Percentiles rank a stretch among this genome's conserved stretches.
These are phyloP conservation scores for Clarias magur DNA, from an alignment of 2,113 vertebrate genomes.

Conservation along the genomic window DNA sequence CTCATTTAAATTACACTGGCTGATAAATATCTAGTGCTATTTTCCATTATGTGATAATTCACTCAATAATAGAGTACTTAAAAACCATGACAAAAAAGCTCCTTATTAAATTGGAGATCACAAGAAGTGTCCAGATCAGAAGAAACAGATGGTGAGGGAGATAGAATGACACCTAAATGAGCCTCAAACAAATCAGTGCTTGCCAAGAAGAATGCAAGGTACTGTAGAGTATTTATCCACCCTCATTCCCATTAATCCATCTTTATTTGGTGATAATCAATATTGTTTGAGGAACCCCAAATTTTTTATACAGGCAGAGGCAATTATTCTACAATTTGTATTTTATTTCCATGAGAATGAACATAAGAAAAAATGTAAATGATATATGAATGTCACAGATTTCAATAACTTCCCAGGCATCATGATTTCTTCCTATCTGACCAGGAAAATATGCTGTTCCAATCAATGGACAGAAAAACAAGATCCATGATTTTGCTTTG, in stretches of 20 bases:
- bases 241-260: neutral
- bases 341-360: neutral
- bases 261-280: neutral
- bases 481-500: neutral
- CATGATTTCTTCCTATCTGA: neutral
- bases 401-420: conserved; percentile 2
- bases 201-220: conserved; percentile 19
- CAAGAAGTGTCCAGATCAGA: conserved; percentile 28
- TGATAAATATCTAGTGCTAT: conserved; percentile 37
- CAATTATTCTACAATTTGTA: neutral
- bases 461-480: neutral
- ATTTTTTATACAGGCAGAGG: neutral
- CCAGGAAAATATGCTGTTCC: neutral
- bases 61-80: neutral
- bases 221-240: neutral
- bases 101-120: conserved; percentile 15
- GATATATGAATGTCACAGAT: neutral
- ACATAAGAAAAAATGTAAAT: neutral
- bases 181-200: conserved; percentile 22
- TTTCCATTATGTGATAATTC: neutral
- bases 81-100: conserved; percentile 16
- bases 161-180: conserved; percentile 30
- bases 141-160: conserved; percentile 46
- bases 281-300: neutral
- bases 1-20: conserved; percentile 37